Evolutionary conservation across 2,888 invertebrate species (phyloP), one percentile per base, ranked within the genome.

Genomic region (Alsophila aescularia): DNA sequence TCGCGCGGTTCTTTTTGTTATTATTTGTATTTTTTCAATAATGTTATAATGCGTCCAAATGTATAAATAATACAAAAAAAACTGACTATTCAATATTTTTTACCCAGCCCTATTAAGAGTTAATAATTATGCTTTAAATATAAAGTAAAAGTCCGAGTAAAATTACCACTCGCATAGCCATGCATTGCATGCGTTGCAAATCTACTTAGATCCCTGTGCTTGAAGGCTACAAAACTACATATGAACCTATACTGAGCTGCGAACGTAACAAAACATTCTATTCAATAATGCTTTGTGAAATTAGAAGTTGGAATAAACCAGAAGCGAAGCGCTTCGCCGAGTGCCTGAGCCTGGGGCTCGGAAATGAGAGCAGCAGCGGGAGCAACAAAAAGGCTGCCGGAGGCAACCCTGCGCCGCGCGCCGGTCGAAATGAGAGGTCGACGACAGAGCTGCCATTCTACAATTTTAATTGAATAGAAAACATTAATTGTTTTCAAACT

Each of bases 331-430:
- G 15, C 13, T 34, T 18, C 12, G 13, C 13, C 7, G 18, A 4
- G 21, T 12, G 14, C 10, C n/a, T 34, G 59, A 45, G 66, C 69
- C 58, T 16, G 50, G 47, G 67, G 69, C 64, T 48, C 60, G 65
- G 72, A 69, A 74, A 68, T 60, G 70, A 70, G 73, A 74, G 71
- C 66, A 75, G 60, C 35, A 16, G 31, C 12, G 27, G 29, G 35
- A 49, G 50, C 56, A 66, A 68, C 63, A 66, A 61, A 66, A 60
- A 51, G 56, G 32, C 43, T 48, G 64, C 65, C 55, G 16, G 58
- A 49, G 58, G 64, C 60, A 50, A 52, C 51, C 58, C 57, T 58
- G 32, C 29, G 21, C 24, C 51, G 41, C 56, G 32, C 29, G 21
- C 24, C 51, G 41, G 32, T 42, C 41, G 56, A 40, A 24, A 12